These are phyloP conservation scores for Enteromius afrohamiltoni DNA, from an alignment of 2,797 vertebrate species.

Conservation along the genomic window DNA sequence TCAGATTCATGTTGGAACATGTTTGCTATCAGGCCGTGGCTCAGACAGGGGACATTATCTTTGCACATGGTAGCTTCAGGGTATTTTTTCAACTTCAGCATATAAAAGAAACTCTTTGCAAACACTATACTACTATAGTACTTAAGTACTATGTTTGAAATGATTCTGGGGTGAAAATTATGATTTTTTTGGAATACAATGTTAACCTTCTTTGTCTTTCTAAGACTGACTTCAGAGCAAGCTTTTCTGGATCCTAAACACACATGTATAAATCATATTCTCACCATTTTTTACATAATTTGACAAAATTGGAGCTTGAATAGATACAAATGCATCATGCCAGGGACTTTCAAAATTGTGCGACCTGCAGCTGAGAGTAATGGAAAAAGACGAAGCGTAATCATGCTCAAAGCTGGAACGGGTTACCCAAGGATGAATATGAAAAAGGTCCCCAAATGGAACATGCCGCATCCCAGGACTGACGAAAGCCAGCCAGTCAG, in stretches of 20 bases:
- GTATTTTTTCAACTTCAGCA: not conserved
- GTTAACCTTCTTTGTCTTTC: not conserved
- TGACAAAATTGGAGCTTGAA: not conserved
- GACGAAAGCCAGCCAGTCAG: constrained; percentile 47
- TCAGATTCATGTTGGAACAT: constrained; percentile 9
- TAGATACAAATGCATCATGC: not conserved
- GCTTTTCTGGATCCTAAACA: not conserved
- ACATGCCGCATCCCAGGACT: constrained; percentile 25
- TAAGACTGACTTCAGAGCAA: not conserved
- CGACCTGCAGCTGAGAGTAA: not conserved
- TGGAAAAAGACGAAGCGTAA: constrained; percentile 9
- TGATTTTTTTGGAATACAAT: not conserved
- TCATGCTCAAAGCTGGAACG: not conserved
- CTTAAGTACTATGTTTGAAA: not conserved
- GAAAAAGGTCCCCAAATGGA: constrained; percentile 32
- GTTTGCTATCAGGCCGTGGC: not conserved
- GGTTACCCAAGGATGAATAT: constrained; percentile 28
- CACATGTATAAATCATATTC: not conserved
- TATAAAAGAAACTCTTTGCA: not conserved
- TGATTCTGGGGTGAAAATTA: not conserved
- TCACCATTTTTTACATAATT: not conserved
- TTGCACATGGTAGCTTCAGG: constrained; percentile 10
- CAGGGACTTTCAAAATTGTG: constrained; percentile 14
- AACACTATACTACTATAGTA: not conserved
- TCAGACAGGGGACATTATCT: not conserved